phyloP scores from a whole-genome alignment of 2,113 vertebrate genomes.

The Lota lota region DNA sequence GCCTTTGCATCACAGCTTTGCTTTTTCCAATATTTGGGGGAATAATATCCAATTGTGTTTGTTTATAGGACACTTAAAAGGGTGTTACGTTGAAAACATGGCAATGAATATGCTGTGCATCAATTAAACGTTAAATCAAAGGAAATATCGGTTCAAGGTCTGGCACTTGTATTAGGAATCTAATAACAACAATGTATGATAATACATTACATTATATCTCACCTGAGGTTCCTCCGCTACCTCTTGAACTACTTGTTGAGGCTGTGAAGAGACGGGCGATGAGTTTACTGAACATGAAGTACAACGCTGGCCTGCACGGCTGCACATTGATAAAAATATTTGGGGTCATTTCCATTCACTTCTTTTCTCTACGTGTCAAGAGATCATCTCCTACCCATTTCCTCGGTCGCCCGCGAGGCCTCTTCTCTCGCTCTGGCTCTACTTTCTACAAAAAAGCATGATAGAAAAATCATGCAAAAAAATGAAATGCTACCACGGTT shows the following conservation, averaged over 20 bases:
- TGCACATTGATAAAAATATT: neutral
- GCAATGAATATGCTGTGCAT: no score
- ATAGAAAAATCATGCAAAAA: no score
- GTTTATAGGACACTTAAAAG: no score
- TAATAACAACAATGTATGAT: neutral
- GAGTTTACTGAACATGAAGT: conserved; percentile 17
- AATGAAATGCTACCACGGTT: no score
- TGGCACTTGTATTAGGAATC: neutral
- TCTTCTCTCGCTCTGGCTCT: conserved; percentile 89
- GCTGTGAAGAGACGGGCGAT: conserved; percentile 54
- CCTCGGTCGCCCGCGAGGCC: conserved; percentile 94
- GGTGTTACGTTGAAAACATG: no score
- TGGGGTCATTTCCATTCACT: conserved; percentile 2
- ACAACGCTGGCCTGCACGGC: neutral
- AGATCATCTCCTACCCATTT: conserved; percentile 89
- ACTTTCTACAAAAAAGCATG: conserved; percentile 75
- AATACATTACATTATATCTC: conserved; percentile 43
- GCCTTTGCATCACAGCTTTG: no score
- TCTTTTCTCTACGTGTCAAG: conserved; percentile 26
- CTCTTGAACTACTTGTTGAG: conserved; percentile 67
- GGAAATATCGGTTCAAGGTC: no score
- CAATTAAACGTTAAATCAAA: no score
- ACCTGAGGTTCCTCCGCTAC: conserved; percentile 69
- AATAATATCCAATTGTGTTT: no score
- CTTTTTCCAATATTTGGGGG: no score